Conservation (phyloP, 2,797 vertebrate species). For the Parambassis ranga region DNA sequence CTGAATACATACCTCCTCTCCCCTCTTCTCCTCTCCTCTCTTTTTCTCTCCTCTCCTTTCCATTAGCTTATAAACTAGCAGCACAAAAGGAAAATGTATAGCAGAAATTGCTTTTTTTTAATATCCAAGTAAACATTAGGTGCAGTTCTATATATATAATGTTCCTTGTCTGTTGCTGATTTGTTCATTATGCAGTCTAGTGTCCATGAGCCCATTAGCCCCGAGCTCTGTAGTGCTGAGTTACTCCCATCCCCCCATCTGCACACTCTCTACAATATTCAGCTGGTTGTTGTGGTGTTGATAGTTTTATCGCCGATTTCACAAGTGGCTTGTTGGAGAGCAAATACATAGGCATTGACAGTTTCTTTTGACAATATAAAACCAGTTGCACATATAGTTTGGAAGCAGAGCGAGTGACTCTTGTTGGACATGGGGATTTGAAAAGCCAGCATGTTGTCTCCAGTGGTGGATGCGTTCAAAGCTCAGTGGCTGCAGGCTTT, state of each 20-base stretch:
- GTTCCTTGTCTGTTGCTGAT: not conserved
- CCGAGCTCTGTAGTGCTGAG: not conserved
- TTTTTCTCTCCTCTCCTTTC: not conserved
- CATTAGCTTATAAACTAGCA: conserved; percentile 6
- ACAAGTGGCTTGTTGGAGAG: conserved; percentile 27
- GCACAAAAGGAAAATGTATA: conserved; percentile 5
- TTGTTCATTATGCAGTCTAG: conserved; percentile 13
- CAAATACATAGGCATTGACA: conserved; percentile 30
- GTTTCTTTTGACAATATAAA: conserved; percentile 51
- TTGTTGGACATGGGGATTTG: conserved; percentile 65
- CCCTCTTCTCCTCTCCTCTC: not conserved
- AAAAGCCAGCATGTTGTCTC: conserved; percentile 62
- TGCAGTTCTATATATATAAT: not conserved
- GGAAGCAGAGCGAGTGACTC: conserved; percentile 45
- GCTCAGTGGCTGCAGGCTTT: conserved; percentile 48
- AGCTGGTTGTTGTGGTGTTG: conserved; percentile 3
- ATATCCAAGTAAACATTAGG: not conserved
- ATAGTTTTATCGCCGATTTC: conserved; percentile 43
- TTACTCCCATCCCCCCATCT: not conserved
- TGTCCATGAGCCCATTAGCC: conserved; percentile 19
- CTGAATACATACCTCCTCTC: conserved; percentile 39
- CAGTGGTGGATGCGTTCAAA: conserved; percentile 53
- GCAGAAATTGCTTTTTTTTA: not conserved
- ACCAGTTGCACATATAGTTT: conserved; percentile 26
- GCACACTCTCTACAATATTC: conserved; percentile 21